Evolutionary conservation across 2,888 invertebrate genomes (phyloP), one percentile per base, ranked within the genome.

Genomic region (Dryocosmus kuriphilus): DNA sequence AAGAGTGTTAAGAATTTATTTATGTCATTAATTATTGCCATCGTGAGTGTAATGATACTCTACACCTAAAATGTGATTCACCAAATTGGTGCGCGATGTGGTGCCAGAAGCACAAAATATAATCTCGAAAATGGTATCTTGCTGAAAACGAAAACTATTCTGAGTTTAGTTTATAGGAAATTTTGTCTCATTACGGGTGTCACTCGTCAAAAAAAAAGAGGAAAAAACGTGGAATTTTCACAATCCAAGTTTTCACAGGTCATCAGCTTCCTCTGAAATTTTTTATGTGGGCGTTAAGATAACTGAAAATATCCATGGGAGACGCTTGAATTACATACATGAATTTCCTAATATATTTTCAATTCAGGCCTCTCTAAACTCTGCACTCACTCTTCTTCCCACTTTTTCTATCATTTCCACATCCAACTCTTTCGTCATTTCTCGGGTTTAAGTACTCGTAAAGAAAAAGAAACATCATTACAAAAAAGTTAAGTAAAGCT

Each of bases 271-370:
- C 4, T 19, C n/a, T 71, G 51, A 51, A 71, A 51, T n/a, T 19
- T 71, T 71, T 71, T 6, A 32, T 71, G 30, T 71, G 11, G 51
- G 71, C n/a, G 46, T 71, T 19, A 46, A 71, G 30, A 19, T 46
- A 27, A 46, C 71, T 51, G 27, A 71, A 71, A 30, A 71, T 51
- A 51, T 11, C 19, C 30, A 30, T 27, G 67, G 67, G 19, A 67
- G 67, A 30, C 30, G 46, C 30, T n/a, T 71, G 71, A 71, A 51
- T 71, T 71, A 30, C 51, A 71, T 71, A 30, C 51, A 71, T 11
- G 46, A 51, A 71, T 51, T 71, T 71, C 27, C 27, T 71, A 51
- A 71, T 71, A 30, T 71, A 71, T 71, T 51, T 71, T 51, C 30
- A 71, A 71, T 30, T 30, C 51, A 51, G 51, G 41, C 27, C 19